Evolutionary conservation across 2,797 vertebrate genomes (phyloP), one percentile per base, ranked within the genome.

Genomic region (Ciconia nigra): DNA sequence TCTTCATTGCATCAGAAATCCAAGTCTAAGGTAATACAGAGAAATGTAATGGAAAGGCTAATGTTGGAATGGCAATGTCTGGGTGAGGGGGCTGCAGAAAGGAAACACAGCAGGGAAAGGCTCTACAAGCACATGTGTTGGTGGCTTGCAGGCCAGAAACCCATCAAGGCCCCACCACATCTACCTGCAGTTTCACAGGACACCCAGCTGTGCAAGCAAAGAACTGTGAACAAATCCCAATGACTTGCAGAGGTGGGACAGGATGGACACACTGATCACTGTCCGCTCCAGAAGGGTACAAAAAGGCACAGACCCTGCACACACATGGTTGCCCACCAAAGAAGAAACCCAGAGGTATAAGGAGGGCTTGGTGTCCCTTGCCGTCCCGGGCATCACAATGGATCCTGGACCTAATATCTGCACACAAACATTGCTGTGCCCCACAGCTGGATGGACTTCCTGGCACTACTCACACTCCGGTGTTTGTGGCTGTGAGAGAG

Each of bases 91-190:
- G 7, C 3, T 3, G 7, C 12, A 31, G 29, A 55, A 71, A 21
- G 33, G 35, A 57, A 78, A 8, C 8, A 11, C 9, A 15, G 16
- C 15, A 47, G 42, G 19, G 18, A 29, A 35, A 57, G 59, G 33
- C 20, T 37, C n/a, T 65, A 9, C 8, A 41, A 59, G 24, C 8
- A 31, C 6, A 0, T 3, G 14, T 31, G 17, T 26, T 35, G 18
- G 22, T 51, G 51, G 26, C 25, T 87, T 16, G 17, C 25, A 59
- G 61, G 47, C 15, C 57, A 54, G 59, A 39, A 86, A 22, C 20
- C 24, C 49, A 2, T 7, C 0, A 3, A 55, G 11, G 17, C 13
- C 25, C 5, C 15, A n/a, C 8, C 15, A 42, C 12, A 25, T 24
- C 37, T 39, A 6, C 13, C 21, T 47, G 35, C 21, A 22, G 20